phyloP scores from a whole-genome alignment of 2,797 vertebrate species.

The Pangasius larnaudii region DNA sequence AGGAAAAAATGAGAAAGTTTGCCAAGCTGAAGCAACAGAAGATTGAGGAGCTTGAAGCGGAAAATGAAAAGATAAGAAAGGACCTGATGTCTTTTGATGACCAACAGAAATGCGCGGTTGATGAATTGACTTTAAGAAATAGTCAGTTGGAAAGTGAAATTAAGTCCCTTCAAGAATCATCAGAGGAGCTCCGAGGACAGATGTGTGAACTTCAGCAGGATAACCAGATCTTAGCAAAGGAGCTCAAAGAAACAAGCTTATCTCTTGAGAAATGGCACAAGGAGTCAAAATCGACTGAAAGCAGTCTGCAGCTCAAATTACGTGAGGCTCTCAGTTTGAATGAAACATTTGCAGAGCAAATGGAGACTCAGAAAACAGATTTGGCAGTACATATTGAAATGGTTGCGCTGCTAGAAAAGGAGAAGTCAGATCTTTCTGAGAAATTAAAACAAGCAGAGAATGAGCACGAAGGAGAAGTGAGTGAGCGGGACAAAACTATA shows the following conservation, averaged over 20 bases:
- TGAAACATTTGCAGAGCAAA: slow-evolving; percentile 71
- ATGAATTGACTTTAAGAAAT: slow-evolving; percentile 69
- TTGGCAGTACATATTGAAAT: slow-evolving; percentile 74
- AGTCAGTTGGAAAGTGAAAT: slow-evolving; percentile 73
- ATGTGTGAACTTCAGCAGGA: slow-evolving; percentile 71
- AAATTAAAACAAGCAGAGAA: slow-evolving; percentile 65
- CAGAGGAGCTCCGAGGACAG: slow-evolving; percentile 68
- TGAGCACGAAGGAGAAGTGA: slow-evolving; percentile 67
- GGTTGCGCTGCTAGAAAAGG: slow-evolving; percentile 66
- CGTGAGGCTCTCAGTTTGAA: slow-evolving; percentile 73
- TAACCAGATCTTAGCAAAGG: slow-evolving; percentile 68
- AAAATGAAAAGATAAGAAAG: slow-evolving; percentile 70
- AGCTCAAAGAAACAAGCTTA: slow-evolving; percentile 68
- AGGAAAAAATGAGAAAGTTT: slow-evolving; percentile 72
- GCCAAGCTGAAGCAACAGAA: slow-evolving; percentile 71
- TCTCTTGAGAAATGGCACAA: slow-evolving; percentile 71
- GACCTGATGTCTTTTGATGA: slow-evolving; percentile 66
- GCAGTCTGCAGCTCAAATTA: slow-evolving; percentile 76
- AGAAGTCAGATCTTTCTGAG: slow-evolving; percentile 71
- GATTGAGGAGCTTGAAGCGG: slow-evolving; percentile 74
- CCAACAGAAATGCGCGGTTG: slow-evolving; percentile 58
- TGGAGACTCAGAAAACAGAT: slow-evolving; percentile 74
- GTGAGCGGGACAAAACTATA: slow-evolving; percentile 65
- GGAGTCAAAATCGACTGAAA: slow-evolving; percentile 72
- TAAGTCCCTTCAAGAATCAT: slow-evolving; percentile 65